A percentile compares a stretch with the other conserved stretches of the same genome.
Evolutionary conservation across 2,888 invertebrate species (phyloP).

Genomic region (Diarsia mendica): DNA sequence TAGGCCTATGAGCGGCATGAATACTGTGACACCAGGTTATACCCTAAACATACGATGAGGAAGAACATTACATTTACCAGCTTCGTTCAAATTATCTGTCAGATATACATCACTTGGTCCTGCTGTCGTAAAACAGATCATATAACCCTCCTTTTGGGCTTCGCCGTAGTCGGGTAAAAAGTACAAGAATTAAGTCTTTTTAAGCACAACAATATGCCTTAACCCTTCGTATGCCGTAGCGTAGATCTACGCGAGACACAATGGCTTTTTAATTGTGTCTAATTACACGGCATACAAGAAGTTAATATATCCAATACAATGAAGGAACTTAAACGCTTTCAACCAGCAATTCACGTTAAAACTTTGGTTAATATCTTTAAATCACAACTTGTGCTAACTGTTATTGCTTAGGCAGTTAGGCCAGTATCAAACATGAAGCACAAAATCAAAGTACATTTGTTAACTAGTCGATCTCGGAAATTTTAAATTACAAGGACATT

Average conservation of each 20-base stretch:
- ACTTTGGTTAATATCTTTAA: constrained; percentile 20
- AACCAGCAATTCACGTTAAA: constrained; percentile 25
- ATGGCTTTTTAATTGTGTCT: no score
- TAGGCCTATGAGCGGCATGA: no score
- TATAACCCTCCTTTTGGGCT: no score
- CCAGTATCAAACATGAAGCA: neutral
- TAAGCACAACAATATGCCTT: neutral
- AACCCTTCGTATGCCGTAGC: no score
- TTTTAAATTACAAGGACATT: no score
- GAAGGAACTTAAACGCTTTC: constrained; percentile 12
- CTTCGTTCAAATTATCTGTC: neutral
- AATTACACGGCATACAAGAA: no score
- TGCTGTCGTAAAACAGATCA: neutral
- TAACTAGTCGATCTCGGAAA: no score
- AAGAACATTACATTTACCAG: neutral
- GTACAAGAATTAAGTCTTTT: neutral
- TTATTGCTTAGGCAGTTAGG: neutral
- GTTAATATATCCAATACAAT: neutral
- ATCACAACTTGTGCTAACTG: neutral
- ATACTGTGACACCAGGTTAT: no score
- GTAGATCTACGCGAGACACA: no score
- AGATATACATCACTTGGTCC: neutral
- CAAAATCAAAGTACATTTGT: no score
- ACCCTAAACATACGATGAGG: no score
- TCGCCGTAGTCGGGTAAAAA: neutral